Base-by-base conservation (phyloP, 2,888 invertebrate genomes). In the Pharmacophagus antenor region DNA sequence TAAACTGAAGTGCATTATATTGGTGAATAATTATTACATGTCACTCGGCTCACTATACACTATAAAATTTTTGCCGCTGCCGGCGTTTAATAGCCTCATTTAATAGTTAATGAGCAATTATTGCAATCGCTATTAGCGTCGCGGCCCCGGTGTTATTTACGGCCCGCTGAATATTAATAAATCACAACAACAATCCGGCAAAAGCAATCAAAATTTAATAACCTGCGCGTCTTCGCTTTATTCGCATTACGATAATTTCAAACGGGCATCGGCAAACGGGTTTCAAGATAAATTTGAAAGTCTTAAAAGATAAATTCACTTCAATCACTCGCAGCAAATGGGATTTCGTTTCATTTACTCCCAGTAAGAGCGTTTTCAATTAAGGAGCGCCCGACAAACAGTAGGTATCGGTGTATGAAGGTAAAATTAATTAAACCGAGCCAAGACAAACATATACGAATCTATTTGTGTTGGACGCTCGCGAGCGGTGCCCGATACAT, bases 401-500 rank as follows among this genome's bases (percentile, higher is more conserved):
- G 87, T 70, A 70, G 70, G 71, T 90, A 89, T 88, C 87, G 87
- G 85, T 82, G 86, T 90, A 89, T 89, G 88, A 88, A 88, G 88
- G 88, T 90, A 86, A 88, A 87, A 90, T 90, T 88, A 89, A 89
- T 89, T 89, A 88, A 89, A 85, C 84, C 79, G 76, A 81, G 78
- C 82, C 84, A 88, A 90, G 88, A 88, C 88, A 90, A 88, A 90
- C 87, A 89, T 86, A 82, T 83, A 82, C 82, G 82, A 76, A 80
- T 85, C 82, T 87, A 84, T 87, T 84, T 84, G 84, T 84, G 81
- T 84, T 83, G 85, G 82, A 76, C 84, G 79, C 67, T 71, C 79
- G 78, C 77, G 79, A 66, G 52, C 47, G 12, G 52, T 66, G 65
- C 55, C 68, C 73, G 68, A 67, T 69, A 69, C 69, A 69, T 58